phyloP scores from a whole-genome alignment of 2,888 invertebrate species.

The Allacma fusca region DNA sequence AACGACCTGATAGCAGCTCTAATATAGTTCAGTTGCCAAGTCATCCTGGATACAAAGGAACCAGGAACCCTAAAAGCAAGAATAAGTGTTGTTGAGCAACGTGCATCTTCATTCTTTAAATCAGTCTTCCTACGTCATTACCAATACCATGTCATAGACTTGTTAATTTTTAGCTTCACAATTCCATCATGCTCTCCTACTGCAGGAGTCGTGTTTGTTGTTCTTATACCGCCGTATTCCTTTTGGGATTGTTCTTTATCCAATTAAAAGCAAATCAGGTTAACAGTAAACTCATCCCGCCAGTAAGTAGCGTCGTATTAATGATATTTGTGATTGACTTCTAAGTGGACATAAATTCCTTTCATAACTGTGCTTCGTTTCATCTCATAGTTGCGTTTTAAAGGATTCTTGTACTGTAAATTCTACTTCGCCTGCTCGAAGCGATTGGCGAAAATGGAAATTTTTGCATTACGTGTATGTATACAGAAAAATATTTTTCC shows the following conservation, averaged over 20 bases:
- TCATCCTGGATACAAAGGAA: neutral
- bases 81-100: slow-evolving; percentile 36
- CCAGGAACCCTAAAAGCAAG: slow-evolving; percentile 16
- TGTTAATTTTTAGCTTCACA: slow-evolving; percentile 15
- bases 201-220: neutral
- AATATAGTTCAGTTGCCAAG: slow-evolving; percentile 70
- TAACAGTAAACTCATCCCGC: slow-evolving; percentile 8
- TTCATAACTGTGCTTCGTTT: no score
- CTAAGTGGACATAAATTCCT: no score
- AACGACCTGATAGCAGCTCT: slow-evolving; percentile 71
- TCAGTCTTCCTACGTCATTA: slow-evolving; percentile 38
- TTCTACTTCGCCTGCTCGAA: no score
- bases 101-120: slow-evolving; percentile 20
- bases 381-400: no score
- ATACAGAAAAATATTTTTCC: no score
- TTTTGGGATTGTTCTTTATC: neutral
- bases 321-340: no score
- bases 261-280: neutral
- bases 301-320: neutral
- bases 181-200: neutral
- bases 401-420: no score
- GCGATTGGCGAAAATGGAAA: no score
- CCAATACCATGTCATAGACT: slow-evolving; percentile 34
- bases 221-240: slow-evolving; percentile 1
- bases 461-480: no score